phyloP scores from a whole-genome alignment of 2,888 invertebrate species.

The Zelleria hepariella region DNA sequence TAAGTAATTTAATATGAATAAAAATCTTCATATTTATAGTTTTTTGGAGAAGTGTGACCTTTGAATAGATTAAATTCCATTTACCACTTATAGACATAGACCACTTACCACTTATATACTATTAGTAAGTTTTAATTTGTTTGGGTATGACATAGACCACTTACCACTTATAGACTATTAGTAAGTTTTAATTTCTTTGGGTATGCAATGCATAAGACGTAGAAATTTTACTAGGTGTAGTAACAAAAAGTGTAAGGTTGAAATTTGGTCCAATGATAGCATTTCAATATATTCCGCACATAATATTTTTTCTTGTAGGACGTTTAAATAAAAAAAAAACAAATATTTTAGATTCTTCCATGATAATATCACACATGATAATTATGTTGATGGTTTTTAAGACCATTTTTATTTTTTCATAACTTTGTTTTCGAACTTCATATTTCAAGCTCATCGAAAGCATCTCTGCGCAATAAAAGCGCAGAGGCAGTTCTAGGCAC shows the following conservation, averaged over 20 bases:
- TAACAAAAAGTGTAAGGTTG: slow-evolving; percentile 61
- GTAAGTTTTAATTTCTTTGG: neutral
- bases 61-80: neutral
- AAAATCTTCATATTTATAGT: neutral
- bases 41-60: neutral
- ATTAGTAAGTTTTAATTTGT: too few species aligned
- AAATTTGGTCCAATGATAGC: slow-evolving; percentile 62
- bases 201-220: neutral
- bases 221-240: slow-evolving; percentile 11
- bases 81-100: too few species aligned
- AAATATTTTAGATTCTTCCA: neutral
- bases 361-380: too few species aligned
- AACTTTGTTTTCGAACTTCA: too few species aligned
- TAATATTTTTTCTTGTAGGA: slow-evolving; percentile 17
- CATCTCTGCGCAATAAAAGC: too few species aligned
- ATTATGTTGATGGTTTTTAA: too few species aligned
- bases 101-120: too few species aligned
- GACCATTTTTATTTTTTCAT: too few species aligned
- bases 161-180: too few species aligned
- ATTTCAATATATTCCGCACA: slow-evolving; percentile 42
- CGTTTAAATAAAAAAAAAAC: neutral
- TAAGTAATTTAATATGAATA: neutral
- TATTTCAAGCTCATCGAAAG: too few species aligned
- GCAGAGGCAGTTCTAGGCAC: too few species aligned
- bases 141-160: too few species aligned